Percentiles rank a stretch among this genome's conserved stretches.
Conservation (phyloP, 1,140 invertebrate genomes). For the Schlechtendalia chinensis region DNA sequence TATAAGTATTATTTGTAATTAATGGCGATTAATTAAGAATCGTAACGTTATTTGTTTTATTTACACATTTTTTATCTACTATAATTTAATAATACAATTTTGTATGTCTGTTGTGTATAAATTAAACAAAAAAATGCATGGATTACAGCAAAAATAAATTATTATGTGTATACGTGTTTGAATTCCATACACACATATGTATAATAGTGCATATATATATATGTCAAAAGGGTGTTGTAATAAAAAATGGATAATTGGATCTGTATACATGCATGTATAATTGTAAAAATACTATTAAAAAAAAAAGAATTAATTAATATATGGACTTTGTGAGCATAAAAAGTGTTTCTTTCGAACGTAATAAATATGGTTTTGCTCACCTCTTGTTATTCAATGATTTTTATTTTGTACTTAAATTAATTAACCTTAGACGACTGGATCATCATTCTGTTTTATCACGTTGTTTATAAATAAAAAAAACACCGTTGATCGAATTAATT, state of each 20-base stretch:
- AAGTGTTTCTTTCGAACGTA: constrained; percentile 4
- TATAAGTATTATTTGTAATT: not conserved
- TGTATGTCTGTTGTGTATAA: not conserved
- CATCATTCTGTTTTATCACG: not conserved
- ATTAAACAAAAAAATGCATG: not conserved
- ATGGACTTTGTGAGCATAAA: not conserved
- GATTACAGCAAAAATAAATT: not conserved
- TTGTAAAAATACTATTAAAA: constrained; percentile 19
- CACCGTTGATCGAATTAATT: not conserved
- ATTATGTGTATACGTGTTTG: not conserved
- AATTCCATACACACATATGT: not conserved
- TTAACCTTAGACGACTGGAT: not conserved
- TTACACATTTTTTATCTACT: not conserved
- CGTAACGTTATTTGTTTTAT: not conserved
- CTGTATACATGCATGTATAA: not conserved
- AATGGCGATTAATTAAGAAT: not conserved
- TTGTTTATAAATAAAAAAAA: not conserved
- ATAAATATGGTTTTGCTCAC: not conserved
- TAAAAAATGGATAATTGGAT: constrained; percentile 38
- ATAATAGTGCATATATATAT: not conserved
- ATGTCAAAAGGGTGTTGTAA: constrained; percentile 16
- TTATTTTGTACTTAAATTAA: not conserved
- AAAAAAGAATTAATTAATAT: constrained; percentile 5
- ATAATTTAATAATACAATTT: not conserved
- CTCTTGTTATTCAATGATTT: not conserved